Evolutionary conservation across 2,797 vertebrate genomes (phyloP), one percentile per base, ranked within the genome.

Genomic region (Thripadectes ignobilis): DNA sequence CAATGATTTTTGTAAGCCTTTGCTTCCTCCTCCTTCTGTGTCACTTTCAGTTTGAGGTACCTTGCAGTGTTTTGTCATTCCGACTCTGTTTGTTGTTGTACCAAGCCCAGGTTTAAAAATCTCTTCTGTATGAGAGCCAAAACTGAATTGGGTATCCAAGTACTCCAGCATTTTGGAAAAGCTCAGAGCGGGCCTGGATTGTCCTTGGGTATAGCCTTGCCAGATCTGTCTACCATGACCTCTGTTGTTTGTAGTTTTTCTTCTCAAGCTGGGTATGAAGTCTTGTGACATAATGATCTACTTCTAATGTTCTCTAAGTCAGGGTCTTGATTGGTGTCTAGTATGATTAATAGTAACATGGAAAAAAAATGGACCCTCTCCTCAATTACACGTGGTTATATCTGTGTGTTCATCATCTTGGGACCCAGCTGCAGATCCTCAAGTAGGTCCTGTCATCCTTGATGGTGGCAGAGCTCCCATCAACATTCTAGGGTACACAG

Each of bases 401-500:
- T 49, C 72, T 67, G 23, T 51, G 14, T 2, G 14, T 77, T 80
- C 9, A 4, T 71, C 7, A 7, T 52, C 62, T 81, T 39, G n/a
- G 32, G 76, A 34, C 41, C 24, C 36, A n/a, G 36, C 69, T 77
- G 57, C 3, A 8, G 52, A 45, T 26, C 3, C 24, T 74, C 1
- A 2, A 23, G 8, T 59, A 57, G 32, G 18, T 80, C 29, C 52
- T 79, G 43, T 59, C 2, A 18, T 65, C 34, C 9, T 14, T 39
- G 39, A 12, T 43, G 32, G 58, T 52, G 5, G 30, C 7, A 46
- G 66, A 87, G 32, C 26, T 88, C 30, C 14, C 8, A 11, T 72
- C 41, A 23, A 4, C 0, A 0, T 45, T 38, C 41, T 73, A 1
- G 5, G 29, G 49, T 34, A 11, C 20, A 19, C 7, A 12, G 21